Evolutionary conservation across 2,888 invertebrate genomes (phyloP).

Genomic region (Oegoconia quadripuncta): DNA sequence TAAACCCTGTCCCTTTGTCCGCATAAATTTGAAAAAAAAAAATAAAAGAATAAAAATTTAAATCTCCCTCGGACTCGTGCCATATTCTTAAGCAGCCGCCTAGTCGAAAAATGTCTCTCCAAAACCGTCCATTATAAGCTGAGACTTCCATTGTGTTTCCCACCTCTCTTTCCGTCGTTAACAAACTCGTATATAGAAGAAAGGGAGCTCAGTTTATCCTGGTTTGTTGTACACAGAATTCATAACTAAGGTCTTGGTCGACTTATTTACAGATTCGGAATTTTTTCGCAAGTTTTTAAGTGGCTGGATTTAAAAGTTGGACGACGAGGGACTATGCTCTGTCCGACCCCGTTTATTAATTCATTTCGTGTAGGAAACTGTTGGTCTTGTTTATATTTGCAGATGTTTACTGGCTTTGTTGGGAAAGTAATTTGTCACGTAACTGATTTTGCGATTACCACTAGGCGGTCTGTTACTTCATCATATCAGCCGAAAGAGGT

Average conservation of each 20-base stretch:
- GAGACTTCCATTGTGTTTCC: background rate
- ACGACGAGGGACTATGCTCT: constrained; percentile 5
- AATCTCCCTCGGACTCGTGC: constrained; percentile 1
- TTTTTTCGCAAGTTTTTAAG: constrained; percentile 29
- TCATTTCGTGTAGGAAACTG: constrained; percentile 12
- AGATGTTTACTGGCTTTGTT: constrained; percentile 1
- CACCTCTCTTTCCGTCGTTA: background rate
- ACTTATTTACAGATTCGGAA: constrained; percentile 28
- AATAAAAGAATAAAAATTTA: constrained; percentile 8
- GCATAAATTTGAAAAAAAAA: constrained; percentile 4
- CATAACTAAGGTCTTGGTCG: constrained; percentile 25
- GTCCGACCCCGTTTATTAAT: constrained; percentile 23
- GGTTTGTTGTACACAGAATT: constrained; percentile 19
- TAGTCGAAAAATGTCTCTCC: constrained; percentile 7
- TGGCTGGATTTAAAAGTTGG: constrained; percentile 26
- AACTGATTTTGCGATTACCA: background rate
- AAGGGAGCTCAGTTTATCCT: constrained; percentile 9
- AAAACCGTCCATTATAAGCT: constrained; percentile 2
- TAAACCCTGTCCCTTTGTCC: constrained; percentile 7
- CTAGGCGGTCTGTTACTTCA: background rate
- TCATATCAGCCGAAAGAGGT: too few species aligned
- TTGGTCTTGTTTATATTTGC: background rate
- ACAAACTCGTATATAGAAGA: background rate
- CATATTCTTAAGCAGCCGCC: constrained; percentile 7
- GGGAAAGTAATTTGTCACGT: background rate